Percentiles rank a stretch among this genome's conserved stretches.
phyloP scores from a whole-genome alignment of 2,888 invertebrate genomes.

The Melanostoma scalare region DNA sequence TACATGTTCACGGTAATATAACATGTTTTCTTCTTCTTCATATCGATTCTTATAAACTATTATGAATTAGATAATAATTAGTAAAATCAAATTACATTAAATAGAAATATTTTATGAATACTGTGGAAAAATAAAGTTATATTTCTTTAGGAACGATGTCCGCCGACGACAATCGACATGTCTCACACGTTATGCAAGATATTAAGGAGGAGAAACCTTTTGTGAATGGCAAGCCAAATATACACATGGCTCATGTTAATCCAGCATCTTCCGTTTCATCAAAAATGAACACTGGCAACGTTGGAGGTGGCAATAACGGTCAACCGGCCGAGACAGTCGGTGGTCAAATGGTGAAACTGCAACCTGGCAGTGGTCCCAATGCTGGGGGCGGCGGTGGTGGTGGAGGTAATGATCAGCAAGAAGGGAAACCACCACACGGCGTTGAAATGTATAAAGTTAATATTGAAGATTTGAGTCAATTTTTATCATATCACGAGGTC shows the following conservation, averaged over 20 bases:
- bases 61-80: neutral
- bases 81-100: neutral
- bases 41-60: neutral
- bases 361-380: slow-evolving; percentile 74
- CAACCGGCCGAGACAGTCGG: slow-evolving; percentile 59
- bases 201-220: slow-evolving; percentile 77
- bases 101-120: slow-evolving; percentile 43
- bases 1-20: slow-evolving; percentile 72
- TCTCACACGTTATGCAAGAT: slow-evolving; percentile 71
- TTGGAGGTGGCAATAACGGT: slow-evolving; percentile 69
- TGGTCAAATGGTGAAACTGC: slow-evolving; percentile 61
- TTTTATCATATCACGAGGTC: slow-evolving; percentile 93
- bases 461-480: slow-evolving; percentile 92
- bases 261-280: slow-evolving; percentile 66
- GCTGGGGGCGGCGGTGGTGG: slow-evolving; percentile 79
- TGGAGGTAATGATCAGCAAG: slow-evolving; percentile 75
- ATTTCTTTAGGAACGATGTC: slow-evolving; percentile 68
- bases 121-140: slow-evolving; percentile 64
- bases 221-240: slow-evolving; percentile 73
- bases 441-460: slow-evolving; percentile 90
- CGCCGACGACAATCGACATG: slow-evolving; percentile 69
- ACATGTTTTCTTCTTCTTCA: slow-evolving; percentile 26
- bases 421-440: slow-evolving; percentile 83
- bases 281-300: slow-evolving; percentile 73
- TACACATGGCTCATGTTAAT: slow-evolving; percentile 71